Evolutionary conservation across 64 coral and sea anemone species (phyloP), one percentile per base, ranked within the genome.

Genomic region (Stylophora pistillata): DNA sequence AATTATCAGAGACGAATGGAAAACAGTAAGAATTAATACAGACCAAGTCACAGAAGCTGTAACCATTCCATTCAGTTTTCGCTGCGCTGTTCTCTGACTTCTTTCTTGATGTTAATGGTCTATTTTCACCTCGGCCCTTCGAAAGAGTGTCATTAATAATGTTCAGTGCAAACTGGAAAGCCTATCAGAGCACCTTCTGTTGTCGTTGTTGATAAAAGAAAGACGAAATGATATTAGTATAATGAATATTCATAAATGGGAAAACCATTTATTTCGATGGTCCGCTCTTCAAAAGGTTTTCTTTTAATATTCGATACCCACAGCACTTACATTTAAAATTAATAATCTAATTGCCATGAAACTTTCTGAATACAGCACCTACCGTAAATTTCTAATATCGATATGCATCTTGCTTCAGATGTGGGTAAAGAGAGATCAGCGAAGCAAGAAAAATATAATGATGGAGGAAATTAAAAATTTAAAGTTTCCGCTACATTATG

Each of bases 181-280:
- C 55, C 75, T 81, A 62, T 81, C 78, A 62, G 34, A 31, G 20
- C 78, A 30, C 79, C 11, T 57, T 78, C 75, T 78, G 47, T 47
- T 47, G 37, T 78, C 61, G 37, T 82, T 82, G 59, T 79, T 79
- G 77, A 64, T 41, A 32, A 82, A 55, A 25, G 77, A 3, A 23
- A 52, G 69, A 25, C 37, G 21, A 84, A 54, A 62, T 65, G 58
- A 37, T 81, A 62, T 56, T 81, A 30, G 3, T 1, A 23, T 84
- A 21, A 84, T 84, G 32, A 64, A 84, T 84, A 84, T 84, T 70
- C 61, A 84, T 84, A 61, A 53, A 47, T 4, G 37, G 37, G 7
- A 10, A 68, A 68, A n/a, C 64, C 23, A 23, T 68, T 68, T 12
- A 68, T 25, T 26, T 5, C 64, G 9, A 25, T 27, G 23, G 10